phyloP scores from a whole-genome alignment of 2,888 invertebrate species.

The Lumbricus terrestris region DNA sequence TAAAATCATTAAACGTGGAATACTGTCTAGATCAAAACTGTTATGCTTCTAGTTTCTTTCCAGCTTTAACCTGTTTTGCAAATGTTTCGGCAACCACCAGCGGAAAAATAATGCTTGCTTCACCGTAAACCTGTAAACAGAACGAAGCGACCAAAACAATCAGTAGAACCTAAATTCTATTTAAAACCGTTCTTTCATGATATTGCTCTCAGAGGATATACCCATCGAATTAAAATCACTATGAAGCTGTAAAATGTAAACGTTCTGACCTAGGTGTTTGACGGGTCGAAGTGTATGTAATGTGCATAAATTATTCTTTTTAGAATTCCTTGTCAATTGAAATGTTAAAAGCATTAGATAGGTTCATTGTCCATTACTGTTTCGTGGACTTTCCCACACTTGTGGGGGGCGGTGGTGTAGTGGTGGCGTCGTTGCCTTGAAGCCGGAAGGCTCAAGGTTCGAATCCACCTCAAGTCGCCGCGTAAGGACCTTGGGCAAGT shows the following conservation, averaged over 20 bases:
- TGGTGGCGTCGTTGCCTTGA: no score
- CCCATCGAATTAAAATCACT: neutral
- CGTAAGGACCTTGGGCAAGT: no score
- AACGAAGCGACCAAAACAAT: neutral
- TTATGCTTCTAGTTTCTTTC: neutral
- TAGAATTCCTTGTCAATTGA: neutral
- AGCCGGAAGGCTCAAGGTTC: no score
- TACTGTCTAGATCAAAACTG: neutral
- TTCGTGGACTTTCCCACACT: neutral
- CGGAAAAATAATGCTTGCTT: conserved; percentile 91
- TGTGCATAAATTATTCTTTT: neutral
- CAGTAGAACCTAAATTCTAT: neutral
- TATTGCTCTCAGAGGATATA: neutral
- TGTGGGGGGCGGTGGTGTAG: no score
- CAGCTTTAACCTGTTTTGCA: conserved; percentile 62
- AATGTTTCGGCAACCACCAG: conserved; percentile 93
- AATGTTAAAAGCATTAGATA: neutral
- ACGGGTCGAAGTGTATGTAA: neutral
- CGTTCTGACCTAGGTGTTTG: neutral
- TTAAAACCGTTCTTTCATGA: neutral
- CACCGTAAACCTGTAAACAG: conserved; percentile 73
- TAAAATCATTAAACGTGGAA: neutral
- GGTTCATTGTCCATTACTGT: neutral
- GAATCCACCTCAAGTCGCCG: no score
- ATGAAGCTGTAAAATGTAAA: neutral